Base-by-base conservation (phyloP, 2,113 vertebrate species). In the Macquaria australasica region DNA sequence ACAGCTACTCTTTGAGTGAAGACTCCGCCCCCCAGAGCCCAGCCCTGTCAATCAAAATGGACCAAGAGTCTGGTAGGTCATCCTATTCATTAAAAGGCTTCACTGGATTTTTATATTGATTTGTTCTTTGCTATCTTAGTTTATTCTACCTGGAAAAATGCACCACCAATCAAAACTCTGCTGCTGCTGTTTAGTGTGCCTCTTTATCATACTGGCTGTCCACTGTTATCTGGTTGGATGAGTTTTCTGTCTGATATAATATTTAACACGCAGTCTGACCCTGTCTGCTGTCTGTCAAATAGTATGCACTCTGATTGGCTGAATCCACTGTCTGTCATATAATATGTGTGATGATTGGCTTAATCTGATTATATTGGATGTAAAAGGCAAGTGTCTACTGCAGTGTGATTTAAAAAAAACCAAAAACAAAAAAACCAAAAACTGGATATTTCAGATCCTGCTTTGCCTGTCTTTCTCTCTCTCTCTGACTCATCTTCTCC, bases 11-110 rank as follows among this genome's bases (percentile, higher is more conserved):
- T 28, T 95, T 99, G 86, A 99, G 97, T 1, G 98, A 97, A 73
- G 98, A 99, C 87, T 99, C 98, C 0, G 98, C 98, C n/a, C 98
- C 98, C 28, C 98, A 99, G 95, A 99, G 98, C 81, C 98, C 98
- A 0, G 96, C 98, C 0, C 95, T 97, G 91, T 97, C 98, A 87
- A 96, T 98, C 95, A 97, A 98, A 95, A 97, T 96, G 92, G 98
- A 99, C 87, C 96, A 99, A 79, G 97, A 96, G 77, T 94, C 96
- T 31, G 98, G 98, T 98, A 91, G 60, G 92, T 90, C 55, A 23
- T 34, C 53, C 39, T 34, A 21, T 18, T 45, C 6, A 60, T 67
- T 31, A 31, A 39, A 25, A 16, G 16, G 5, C 3, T 73, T 72
- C 4, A 31, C 25, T 23, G 2, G 6, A 6, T 76, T 58, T 31